These are phyloP conservation scores for Mimumesa dahlbomi DNA, from an alignment of 2,888 invertebrate species.

Conservation along the genomic window DNA sequence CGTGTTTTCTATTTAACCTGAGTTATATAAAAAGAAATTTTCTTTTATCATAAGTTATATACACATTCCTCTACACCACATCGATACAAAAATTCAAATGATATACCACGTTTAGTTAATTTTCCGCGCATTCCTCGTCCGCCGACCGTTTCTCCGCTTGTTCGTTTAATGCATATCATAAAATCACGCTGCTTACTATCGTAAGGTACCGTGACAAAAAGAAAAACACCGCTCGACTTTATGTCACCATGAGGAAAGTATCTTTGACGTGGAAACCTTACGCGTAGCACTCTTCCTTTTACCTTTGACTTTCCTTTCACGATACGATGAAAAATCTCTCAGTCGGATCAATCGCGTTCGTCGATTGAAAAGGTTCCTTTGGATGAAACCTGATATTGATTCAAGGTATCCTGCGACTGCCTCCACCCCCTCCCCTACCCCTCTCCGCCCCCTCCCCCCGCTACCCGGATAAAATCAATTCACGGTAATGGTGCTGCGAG, in stretches of 20 bases:
- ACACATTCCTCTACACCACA: no score
- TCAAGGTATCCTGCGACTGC: constrained; percentile 20
- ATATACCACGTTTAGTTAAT: no score
- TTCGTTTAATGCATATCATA: no score
- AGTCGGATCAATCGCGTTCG: constrained; percentile 26
- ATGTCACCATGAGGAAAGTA: not conserved
- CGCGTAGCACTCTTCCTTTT: not conserved
- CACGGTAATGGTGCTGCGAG: constrained; percentile 32
- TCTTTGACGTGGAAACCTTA: not conserved
- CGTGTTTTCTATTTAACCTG: no score
- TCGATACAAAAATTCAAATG: no score
- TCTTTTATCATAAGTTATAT: no score
- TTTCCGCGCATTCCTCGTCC: no score
- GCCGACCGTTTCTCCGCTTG: no score
- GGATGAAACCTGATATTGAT: constrained; percentile 36
- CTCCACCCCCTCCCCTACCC: not conserved
- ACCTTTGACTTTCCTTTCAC: constrained; percentile 1
- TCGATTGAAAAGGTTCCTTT: constrained; percentile 33
- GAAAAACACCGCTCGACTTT: not conserved
- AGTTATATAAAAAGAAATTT: no score
- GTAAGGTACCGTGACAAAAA: not conserved
- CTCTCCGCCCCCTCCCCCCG: no score
- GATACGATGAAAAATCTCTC: constrained; percentile 30
- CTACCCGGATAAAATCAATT: constrained; percentile 48
- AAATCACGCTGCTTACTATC: not conserved